Evolutionary conservation across 2,113 vertebrate species (phyloP), one percentile per base, ranked within the genome.

Genomic region (Peromyscus californicus): DNA sequence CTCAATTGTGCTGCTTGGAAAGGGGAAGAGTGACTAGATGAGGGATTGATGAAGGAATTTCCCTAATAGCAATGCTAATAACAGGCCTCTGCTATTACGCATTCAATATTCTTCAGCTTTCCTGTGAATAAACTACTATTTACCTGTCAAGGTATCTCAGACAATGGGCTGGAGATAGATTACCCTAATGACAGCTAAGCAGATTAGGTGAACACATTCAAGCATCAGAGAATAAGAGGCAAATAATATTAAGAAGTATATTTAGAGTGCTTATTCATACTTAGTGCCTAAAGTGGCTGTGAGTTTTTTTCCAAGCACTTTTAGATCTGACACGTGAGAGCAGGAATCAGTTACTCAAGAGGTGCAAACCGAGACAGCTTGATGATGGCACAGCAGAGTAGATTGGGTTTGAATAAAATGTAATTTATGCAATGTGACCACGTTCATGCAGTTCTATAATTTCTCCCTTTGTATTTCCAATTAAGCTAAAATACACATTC

Each of bases 401-500:
- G 13, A 70, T n/a, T 95, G 45, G 89, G n/a, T 80, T 86, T 22
- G 61, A 75, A 89, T 67, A 70, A 78, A 89, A 91, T 31, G 76
- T 74, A 79, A 80, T 29, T 54, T 94, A 79, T 91, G 61, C 22
- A 95, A 3, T 78, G 10, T 67, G 17, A 31, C 45, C 26, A 63
- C 48, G 75, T 7, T n/a, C 82, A 69, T 95, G 69, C 6, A 83
- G 31, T 36, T 80, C 5, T 92, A 36, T 84, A 92, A 86, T 89
- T 67, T 93, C 11, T 91, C 72, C 29, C 29, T 95, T 97, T 92
- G 83, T 78, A 70, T 54, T 83, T 29, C 57, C 92, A 26, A 42
- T 61, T 42, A 63, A 84, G 7, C 57, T 83, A 29, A 95, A 83
- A 26, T 51, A 90, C 42, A 90, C 5, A 42, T 24, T 33, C 1